Base-by-base conservation (phyloP, 1,140 invertebrate species). In the Whitmania pigra region DNA sequence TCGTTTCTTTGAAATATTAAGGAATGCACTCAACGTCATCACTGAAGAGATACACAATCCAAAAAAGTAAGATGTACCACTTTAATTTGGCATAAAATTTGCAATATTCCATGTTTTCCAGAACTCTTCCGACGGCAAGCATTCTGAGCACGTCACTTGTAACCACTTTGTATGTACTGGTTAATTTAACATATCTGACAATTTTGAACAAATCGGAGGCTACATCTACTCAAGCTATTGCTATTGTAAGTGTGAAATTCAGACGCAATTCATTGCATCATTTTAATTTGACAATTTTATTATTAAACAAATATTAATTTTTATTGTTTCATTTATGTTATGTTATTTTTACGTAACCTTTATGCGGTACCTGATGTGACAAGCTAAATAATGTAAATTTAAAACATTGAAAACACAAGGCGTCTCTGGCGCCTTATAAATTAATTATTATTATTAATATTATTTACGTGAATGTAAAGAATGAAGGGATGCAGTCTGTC, bases 31-130 rank as follows among this genome's bases (percentile, higher is more conserved):
- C n/a, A 60, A 60, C 27, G 5, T 6, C 27, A n/a, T 60, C 27
- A 60, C 27, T 60, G 55, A 60, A 60, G 55, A 60, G 17, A n/a
- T 60, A n/a, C n/a, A 17, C n/a, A 60, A 60, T 60, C 55, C 55
- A 43, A 43, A 43, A 43, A 60, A 60, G 55, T 60, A 6, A n/a
- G 55, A 9, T 60, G 55, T 22, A 4, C 4, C 17, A 27, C 5
- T 60, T 43, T 43, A 13, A 6, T 43, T 43, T 43, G n/a, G n/a
- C 17, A 22, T 60, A 60, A 60, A 6, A n/a, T 60, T 22, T 60
- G 5, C 5, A 60, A 7, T 60, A n/a, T 60, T 22, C 4, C 27
- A 22, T 60, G 9, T 60, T 17, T 22, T 9, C 4, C n/a, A 60
- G 55, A 17, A 60, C n/a, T 17, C 27, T 60, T n/a, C 55, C 55